phyloP scores from a whole-genome alignment of 2,888 invertebrate genomes.

The Drosophila cognata region DNA sequence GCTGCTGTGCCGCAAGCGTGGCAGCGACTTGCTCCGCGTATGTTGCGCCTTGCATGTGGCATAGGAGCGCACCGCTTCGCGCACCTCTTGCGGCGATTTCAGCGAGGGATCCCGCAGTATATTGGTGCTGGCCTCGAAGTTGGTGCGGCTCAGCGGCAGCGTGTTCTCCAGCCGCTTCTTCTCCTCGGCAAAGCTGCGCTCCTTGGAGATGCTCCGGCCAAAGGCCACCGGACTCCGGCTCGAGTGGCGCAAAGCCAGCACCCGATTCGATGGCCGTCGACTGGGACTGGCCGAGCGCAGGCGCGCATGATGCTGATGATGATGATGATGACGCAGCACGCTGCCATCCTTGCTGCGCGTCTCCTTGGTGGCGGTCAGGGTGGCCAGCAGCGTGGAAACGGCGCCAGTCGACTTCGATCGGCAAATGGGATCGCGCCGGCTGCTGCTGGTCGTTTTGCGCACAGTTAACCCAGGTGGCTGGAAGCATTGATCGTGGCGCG shows the following conservation, averaged over 20 bases:
- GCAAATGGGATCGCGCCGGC: slow-evolving; percentile 80
- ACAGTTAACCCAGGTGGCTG: slow-evolving; percentile 83
- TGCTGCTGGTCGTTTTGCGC: slow-evolving; percentile 72
- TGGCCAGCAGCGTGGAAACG: slow-evolving; percentile 69
- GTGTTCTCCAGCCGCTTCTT: slow-evolving; percentile 86
- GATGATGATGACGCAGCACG: slow-evolving; percentile 70
- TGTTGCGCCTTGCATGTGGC: slow-evolving; percentile 80
- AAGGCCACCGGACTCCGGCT: slow-evolving; percentile 85
- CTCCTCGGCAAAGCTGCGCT: slow-evolving; percentile 87
- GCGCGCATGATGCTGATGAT: slow-evolving; percentile 62
- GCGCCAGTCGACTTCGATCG: slow-evolving; percentile 84
- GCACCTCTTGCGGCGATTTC: slow-evolving; percentile 87
- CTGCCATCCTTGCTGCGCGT: slow-evolving; percentile 62
- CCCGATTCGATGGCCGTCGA: slow-evolving; percentile 59
- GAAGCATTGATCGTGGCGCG: slow-evolving; percentile 83
- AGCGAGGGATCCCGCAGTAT: slow-evolving; percentile 86
- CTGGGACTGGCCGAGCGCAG: slow-evolving; percentile 82
- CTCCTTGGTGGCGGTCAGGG: slow-evolving; percentile 66
- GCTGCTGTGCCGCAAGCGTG: slow-evolving; percentile 66
- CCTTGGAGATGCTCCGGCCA: slow-evolving; percentile 86
- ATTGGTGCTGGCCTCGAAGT: slow-evolving; percentile 84
- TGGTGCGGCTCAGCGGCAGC: slow-evolving; percentile 80
- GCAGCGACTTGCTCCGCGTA: slow-evolving; percentile 83
- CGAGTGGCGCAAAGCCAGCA: slow-evolving; percentile 77
- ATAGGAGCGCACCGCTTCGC: slow-evolving; percentile 85